A percentile compares a stretch with the other conserved stretches of the same genome.
Conservation (phyloP, 92 coral and sea anemone species). For the Zoanthus sansibaricus region DNA sequence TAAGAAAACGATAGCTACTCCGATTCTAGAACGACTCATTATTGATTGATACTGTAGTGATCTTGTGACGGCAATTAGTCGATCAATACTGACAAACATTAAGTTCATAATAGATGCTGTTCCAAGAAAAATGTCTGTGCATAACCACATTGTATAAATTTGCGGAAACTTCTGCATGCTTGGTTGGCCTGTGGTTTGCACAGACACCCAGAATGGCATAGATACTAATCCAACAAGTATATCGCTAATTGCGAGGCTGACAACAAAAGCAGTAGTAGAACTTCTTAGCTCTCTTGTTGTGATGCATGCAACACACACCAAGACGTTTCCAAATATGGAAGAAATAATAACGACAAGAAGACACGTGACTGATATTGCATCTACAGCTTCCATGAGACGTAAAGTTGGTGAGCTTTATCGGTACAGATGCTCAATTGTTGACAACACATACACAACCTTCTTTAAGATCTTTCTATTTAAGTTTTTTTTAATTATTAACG, state of each 20-base stretch:
- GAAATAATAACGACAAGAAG: conserved; percentile 58
- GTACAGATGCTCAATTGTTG: background rate
- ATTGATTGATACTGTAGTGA: conserved; percentile 74
- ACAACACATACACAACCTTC: background rate
- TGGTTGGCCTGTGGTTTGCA: conserved; percentile 68
- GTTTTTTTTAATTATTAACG: background rate
- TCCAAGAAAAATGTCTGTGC: conserved; percentile 72
- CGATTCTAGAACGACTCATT: conserved; percentile 63
- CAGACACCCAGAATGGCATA: conserved; percentile 76
- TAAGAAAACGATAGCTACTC: conserved; percentile 60
- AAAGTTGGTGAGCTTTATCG: background rate
- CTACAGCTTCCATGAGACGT: background rate
- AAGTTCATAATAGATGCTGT: conserved; percentile 79
- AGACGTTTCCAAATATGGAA: conserved; percentile 74
- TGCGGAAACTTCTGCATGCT: conserved; percentile 48
- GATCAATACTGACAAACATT: conserved; percentile 80
- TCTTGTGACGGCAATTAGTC: conserved; percentile 75
- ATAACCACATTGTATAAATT: conserved; percentile 62
- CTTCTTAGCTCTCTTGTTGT: conserved; percentile 74
- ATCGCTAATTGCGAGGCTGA: conserved; percentile 76
- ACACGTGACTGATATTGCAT: conserved; percentile 43
- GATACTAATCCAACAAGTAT: conserved; percentile 68
- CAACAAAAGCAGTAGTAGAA: conserved; percentile 76
- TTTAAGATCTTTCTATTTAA: background rate
- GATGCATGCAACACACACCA: conserved; percentile 81